Evolutionary conservation across 2,888 invertebrate genomes (phyloP).

Genomic region (Melieria picta): DNA sequence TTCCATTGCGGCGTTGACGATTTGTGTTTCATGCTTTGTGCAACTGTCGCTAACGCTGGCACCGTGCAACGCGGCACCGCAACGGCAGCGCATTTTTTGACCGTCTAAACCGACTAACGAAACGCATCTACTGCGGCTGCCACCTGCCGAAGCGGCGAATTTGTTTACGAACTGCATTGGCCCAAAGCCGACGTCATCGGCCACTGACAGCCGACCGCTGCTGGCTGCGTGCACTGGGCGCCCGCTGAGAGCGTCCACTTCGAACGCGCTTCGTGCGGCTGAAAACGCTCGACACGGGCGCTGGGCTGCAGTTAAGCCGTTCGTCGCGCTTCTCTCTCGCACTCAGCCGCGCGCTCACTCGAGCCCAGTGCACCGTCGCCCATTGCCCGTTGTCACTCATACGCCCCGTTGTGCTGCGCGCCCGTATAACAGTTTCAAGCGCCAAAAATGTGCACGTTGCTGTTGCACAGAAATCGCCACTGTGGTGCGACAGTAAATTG

Average conservation of each 20-base stretch:
- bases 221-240: too few species aligned
- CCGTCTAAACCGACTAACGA: conserved; percentile 39
- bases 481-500: too few species aligned
- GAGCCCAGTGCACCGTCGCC: not conserved
- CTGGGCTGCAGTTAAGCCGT: not conserved
- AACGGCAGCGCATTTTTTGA: conserved; percentile 4
- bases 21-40: too few species aligned
- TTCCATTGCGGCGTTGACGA: too few species aligned
- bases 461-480: too few species aligned
- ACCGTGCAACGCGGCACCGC: conserved; percentile 34
- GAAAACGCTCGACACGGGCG: not conserved
- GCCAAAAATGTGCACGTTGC: too few species aligned
- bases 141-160: conserved; percentile 34
- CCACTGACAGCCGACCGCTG: conserved; percentile 1
- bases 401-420: not conserved
- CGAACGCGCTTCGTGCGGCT: not conserved
- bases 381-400: conserved; percentile 11
- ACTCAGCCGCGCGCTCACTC: not conserved
- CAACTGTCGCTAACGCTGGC: too few species aligned
- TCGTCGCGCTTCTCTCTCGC: not conserved
- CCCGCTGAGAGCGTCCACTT: not conserved
- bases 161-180: conserved; percentile 45
- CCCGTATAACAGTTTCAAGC: too few species aligned
- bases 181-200: conserved; percentile 23
- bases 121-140: conserved; percentile 43